Conservation (phyloP, 30 jellyfish, hydroid and myxozoan species). For the Pelagia noctiluca region DNA sequence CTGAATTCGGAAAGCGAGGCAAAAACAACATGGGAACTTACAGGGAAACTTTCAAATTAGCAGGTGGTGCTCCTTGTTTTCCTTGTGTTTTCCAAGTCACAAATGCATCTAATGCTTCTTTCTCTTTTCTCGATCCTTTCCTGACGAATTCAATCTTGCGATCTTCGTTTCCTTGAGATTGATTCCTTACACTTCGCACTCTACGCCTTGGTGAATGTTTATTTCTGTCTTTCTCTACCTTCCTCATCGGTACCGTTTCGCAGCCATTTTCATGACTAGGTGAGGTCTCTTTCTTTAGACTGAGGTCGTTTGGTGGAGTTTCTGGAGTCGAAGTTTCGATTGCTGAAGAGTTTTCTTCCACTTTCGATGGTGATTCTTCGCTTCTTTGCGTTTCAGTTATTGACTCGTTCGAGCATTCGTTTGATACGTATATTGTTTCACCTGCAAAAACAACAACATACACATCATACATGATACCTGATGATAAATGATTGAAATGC, state of each 20-base stretch:
- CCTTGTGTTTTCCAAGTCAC: constrained; percentile 57
- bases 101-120: constrained; percentile 49
- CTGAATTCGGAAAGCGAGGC: too few species aligned
- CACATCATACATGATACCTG: too few species aligned
- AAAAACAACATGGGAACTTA: too few species aligned
- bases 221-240: not conserved
- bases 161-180: not conserved
- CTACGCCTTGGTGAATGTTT: not conserved
- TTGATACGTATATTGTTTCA: not conserved
- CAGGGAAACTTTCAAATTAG: constrained; percentile 44
- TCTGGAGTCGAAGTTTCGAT: not conserved
- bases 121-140: constrained; percentile 43
- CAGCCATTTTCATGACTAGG: not conserved
- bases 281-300: not conserved
- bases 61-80: constrained; percentile 59
- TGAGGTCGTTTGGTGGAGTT: not conserved
- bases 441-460: not conserved
- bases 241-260: not conserved
- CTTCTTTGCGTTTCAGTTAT: not conserved
- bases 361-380: not conserved
- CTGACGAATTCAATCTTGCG: constrained; percentile 17
- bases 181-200: too few species aligned
- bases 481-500: too few species aligned
- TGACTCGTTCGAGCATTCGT: not conserved
- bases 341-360: not conserved